phyloP scores from a whole-genome alignment of 2,888 invertebrate genomes.

The Aricia artaxerxes region DNA sequence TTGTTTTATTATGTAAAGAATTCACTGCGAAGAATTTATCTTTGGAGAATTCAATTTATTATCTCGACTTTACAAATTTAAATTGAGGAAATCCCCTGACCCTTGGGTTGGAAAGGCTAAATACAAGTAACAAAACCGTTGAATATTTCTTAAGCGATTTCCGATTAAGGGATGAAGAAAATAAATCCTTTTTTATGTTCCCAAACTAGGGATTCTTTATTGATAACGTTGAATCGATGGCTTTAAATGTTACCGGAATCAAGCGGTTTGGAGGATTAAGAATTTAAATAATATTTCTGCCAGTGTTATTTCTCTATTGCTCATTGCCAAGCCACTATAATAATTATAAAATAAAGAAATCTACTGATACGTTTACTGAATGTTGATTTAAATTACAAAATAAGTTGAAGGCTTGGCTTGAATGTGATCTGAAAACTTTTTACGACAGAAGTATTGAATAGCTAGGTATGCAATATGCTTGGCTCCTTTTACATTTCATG shows the following conservation, averaged over 20 bases:
- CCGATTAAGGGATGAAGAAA: constrained; percentile 19
- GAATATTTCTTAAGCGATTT: constrained; percentile 26
- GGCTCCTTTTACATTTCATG: too few relatives aligned
- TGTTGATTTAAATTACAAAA: too few relatives aligned
- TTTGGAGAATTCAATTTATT: constrained; percentile 26
- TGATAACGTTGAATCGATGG: not conserved
- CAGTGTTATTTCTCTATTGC: too few relatives aligned
- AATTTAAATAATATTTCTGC: too few relatives aligned
- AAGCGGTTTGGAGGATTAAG: not conserved
- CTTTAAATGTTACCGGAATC: not conserved
- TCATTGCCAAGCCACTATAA: too few relatives aligned
- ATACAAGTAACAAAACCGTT: constrained; percentile 22
- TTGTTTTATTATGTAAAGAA: constrained; percentile 12
- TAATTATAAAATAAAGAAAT: too few relatives aligned
- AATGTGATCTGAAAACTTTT: too few relatives aligned
- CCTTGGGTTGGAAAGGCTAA: constrained; percentile 15
- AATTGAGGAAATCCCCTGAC: constrained; percentile 23
- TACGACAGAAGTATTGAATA: too few relatives aligned
- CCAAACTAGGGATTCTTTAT: not conserved
- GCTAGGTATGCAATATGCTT: too few relatives aligned
- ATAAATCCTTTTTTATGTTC: constrained; percentile 19
- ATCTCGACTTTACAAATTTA: constrained; percentile 19
- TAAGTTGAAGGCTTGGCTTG: too few relatives aligned
- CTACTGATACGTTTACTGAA: too few relatives aligned
- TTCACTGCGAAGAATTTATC: constrained; percentile 12